These are phyloP conservation scores for Drosophila trichaetosa DNA, from an alignment of 2,888 invertebrate genomes.

Conservation along the genomic window DNA sequence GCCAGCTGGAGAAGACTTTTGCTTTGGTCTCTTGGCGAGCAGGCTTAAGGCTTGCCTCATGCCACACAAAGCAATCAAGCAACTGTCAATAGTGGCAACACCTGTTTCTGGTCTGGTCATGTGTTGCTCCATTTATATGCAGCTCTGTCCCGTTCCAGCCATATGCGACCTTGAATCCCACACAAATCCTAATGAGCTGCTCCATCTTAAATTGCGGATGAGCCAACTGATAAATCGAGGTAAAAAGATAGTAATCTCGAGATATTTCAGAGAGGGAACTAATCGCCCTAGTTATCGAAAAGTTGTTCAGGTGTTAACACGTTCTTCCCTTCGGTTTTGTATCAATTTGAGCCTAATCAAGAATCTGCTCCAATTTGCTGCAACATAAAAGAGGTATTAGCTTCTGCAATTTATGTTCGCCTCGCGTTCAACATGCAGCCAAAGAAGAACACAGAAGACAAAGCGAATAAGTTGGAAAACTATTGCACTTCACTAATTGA, in stretches of 20 bases:
- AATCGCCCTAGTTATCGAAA: slow-evolving; percentile 11
- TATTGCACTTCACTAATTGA: slow-evolving; percentile 71
- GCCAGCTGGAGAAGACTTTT: slow-evolving; percentile 7
- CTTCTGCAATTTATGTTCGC: slow-evolving; percentile 59
- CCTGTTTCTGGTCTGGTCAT: slow-evolving; percentile 48
- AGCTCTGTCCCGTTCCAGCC: slow-evolving; percentile 8
- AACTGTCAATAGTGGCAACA: slow-evolving; percentile 73
- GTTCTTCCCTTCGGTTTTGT: slow-evolving; percentile 41
- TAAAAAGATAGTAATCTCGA: slow-evolving; percentile 2
- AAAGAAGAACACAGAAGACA: slow-evolving; percentile 18
- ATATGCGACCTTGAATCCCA: slow-evolving; percentile 61
- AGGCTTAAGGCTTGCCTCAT: slow-evolving; percentile 50
- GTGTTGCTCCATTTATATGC: slow-evolving; percentile 30
- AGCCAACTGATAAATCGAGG: slow-evolving; percentile 36
- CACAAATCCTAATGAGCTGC: slow-evolving; percentile 10
- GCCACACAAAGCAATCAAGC: slow-evolving; percentile 70
- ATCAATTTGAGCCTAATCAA: slow-evolving; percentile 30
- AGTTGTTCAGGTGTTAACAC: slow-evolving; percentile 38
- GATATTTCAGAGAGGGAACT: not conserved
- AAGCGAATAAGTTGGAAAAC: slow-evolving; percentile 42
- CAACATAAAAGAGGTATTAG: slow-evolving; percentile 66
- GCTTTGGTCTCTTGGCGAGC: slow-evolving; percentile 1
- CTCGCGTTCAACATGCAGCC: slow-evolving; percentile 52
- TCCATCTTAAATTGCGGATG: slow-evolving; percentile 36
- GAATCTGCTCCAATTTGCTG: slow-evolving; percentile 59